A percentile compares a stretch with the other conserved stretches of the same genome.
Evolutionary conservation across 2,797 vertebrate genomes (phyloP).

Genomic region (Xiphorhynchus erythropygius): DNA sequence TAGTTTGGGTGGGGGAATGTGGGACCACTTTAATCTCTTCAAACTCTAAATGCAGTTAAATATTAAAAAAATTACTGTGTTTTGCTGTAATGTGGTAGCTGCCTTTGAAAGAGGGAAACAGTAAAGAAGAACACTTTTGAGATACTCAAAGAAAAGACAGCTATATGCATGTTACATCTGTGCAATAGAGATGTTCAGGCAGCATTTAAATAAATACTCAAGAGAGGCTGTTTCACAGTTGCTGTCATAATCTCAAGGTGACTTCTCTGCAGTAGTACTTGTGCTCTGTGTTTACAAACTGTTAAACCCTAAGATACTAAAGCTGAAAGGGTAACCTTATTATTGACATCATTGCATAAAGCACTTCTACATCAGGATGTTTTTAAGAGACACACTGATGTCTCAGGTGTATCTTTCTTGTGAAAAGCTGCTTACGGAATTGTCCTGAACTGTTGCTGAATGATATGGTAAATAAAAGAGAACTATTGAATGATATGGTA

Average conservation of each 20-base stretch:
- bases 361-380: neutral
- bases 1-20: accelerated
- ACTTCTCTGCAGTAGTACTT: neutral
- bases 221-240: neutral
- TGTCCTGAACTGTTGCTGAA: neutral
- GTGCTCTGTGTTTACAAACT: neutral
- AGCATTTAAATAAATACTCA: neutral
- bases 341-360: neutral
- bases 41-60: neutral
- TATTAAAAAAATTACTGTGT: neutral
- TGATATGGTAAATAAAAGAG: neutral
- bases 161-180: neutral
- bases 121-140: neutral
- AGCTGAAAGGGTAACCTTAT: neutral
- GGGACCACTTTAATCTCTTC: neutral
- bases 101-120: neutral
- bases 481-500: neutral
- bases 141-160: neutral
- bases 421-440: neutral
- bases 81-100: neutral
- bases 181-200: neutral
- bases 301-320: neutral
- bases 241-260: neutral
- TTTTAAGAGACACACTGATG: neutral
- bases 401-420: neutral